A percentile compares a stretch with the other conserved stretches of the same genome.
Conservation (phyloP, 2,797 vertebrate species). For the Gambusia yucatana region DNA sequence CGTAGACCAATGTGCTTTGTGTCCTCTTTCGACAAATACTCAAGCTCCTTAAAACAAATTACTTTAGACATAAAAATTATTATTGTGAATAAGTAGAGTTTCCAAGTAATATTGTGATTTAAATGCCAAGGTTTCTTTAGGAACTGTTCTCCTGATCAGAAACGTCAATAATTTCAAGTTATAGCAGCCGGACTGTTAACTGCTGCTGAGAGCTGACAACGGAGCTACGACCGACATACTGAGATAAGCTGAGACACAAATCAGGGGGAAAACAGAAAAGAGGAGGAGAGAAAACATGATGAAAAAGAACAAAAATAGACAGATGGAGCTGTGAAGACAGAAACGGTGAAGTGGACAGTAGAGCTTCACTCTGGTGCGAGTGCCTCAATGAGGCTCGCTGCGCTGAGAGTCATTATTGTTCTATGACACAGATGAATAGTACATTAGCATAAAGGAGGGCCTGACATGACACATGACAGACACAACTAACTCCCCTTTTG, state of each 20-base stretch:
- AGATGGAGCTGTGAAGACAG: slow-evolving; percentile 1
- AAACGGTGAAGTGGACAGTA: slow-evolving; percentile 36
- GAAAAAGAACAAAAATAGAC: slow-evolving; percentile 5
- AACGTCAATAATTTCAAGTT: not conserved
- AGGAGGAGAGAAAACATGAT: slow-evolving; percentile 4
- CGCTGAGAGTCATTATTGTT: slow-evolving; percentile 64
- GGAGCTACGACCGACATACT: not conserved
- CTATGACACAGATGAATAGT: slow-evolving; percentile 70
- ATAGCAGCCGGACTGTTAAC: not conserved
- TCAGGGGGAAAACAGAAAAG: slow-evolving; percentile 4
- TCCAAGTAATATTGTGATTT: not conserved
- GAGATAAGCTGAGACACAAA: not conserved
- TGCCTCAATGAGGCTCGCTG: slow-evolving; percentile 50
- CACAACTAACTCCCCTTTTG: slow-evolving; percentile 38
- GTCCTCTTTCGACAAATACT: not conserved
- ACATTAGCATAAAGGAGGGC: slow-evolving; percentile 67
- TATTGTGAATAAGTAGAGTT: not conserved
- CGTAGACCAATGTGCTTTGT: too few relatives aligned
- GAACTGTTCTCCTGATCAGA: not conserved
- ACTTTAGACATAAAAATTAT: not conserved
- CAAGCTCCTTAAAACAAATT: not conserved
- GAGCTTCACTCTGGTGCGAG: slow-evolving; percentile 44
- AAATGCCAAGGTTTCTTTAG: not conserved
- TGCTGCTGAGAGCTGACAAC: not conserved
- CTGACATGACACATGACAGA: slow-evolving; percentile 59